Conservation (phyloP, 2,113 vertebrate species). For the Hippocampus abdominalis region DNA sequence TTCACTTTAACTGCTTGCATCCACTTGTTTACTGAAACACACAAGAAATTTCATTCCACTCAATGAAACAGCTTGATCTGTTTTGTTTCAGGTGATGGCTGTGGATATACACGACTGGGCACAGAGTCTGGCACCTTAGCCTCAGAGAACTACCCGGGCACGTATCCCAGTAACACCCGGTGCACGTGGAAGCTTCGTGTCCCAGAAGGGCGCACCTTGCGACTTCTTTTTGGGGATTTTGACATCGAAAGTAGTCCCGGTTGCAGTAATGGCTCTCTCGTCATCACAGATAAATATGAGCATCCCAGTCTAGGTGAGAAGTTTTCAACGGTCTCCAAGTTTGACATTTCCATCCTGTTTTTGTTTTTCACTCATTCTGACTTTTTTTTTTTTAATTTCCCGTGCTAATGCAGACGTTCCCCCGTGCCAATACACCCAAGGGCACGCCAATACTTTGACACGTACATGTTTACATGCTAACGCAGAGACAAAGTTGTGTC, state of each 20-base stretch:
- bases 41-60: neutral
- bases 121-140: constrained; percentile 78
- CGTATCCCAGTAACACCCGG: constrained; percentile 77
- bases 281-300: constrained; percentile 62
- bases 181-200: constrained; percentile 75
- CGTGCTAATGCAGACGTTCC: neutral
- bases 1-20: neutral
- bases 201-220: constrained; percentile 63
- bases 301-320: constrained; percentile 66
- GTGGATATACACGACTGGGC: constrained; percentile 77
- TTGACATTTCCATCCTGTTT: neutral
- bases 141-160: constrained; percentile 81
- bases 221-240: constrained; percentile 78
- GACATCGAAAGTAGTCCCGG: constrained; percentile 75
- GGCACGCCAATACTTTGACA: constrained; percentile 38
- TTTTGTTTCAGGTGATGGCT: constrained; percentile 76
- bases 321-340: neutral
- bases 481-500: constrained; percentile 22
- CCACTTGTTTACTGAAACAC: neutral
- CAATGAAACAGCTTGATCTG: neutral
- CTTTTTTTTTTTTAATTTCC: neutral
- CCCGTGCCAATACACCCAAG: neutral
- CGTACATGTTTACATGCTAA: constrained; percentile 9
- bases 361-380: neutral
- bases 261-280: constrained; percentile 76